Percentiles rank a stretch among this genome's conserved stretches.
Evolutionary conservation across 2,113 vertebrate genomes (phyloP).

Genomic region (Hippolais icterina): DNA sequence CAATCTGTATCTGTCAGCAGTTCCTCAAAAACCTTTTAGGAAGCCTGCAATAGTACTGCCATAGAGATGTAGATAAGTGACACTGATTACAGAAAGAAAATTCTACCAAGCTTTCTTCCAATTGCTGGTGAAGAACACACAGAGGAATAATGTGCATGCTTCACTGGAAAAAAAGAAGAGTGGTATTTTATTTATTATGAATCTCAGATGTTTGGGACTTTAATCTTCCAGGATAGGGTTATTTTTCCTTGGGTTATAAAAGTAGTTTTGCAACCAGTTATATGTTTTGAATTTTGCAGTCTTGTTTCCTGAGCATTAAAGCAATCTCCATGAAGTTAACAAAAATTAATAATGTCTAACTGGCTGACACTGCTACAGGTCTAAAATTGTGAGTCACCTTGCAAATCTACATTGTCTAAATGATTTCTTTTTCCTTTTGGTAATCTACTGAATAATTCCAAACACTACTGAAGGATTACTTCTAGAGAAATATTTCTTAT

Average conservation of each 20-base stretch:
- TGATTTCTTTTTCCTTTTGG: conserved; percentile 43
- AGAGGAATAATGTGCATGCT: background rate
- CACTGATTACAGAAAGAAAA: background rate
- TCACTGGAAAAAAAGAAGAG: background rate
- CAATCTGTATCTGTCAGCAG: background rate
- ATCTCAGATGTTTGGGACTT: background rate
- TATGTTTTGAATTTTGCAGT: background rate
- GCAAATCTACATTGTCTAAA: conserved; percentile 48
- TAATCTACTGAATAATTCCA: conserved; percentile 26
- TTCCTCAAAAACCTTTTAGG: background rate
- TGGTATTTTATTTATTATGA: background rate
- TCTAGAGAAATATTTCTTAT: conserved; percentile 53
- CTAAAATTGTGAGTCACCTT: conserved; percentile 29
- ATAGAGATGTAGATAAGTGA: background rate
- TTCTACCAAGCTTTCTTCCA: background rate
- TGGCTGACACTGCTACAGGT: background rate
- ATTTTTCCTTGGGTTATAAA: background rate
- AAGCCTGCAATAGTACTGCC: background rate
- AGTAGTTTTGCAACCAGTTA: background rate
- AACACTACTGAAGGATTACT: conserved; percentile 21
- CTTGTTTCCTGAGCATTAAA: background rate
- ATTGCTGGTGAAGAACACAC: background rate
- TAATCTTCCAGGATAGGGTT: background rate
- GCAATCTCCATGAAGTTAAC: conserved; percentile 9
- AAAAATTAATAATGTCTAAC: conserved; percentile 40